A percentile compares a stretch with the other conserved stretches of the same genome.
Evolutionary conservation across 2,888 invertebrate genomes (phyloP).

Genomic region (Chrysolina americana): DNA sequence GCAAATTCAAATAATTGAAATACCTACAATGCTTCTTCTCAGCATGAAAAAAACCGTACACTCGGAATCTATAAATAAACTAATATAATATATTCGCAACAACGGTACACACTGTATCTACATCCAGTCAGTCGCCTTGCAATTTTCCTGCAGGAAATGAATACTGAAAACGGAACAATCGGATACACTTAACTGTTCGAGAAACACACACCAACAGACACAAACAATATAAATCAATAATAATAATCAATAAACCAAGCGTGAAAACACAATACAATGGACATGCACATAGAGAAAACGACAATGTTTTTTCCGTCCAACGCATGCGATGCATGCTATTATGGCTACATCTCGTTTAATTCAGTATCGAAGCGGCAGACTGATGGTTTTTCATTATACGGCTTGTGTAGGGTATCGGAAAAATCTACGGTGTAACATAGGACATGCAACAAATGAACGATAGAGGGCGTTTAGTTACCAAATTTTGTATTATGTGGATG

Average conservation of each 20-base stretch:
- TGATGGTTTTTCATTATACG: slow-evolving; percentile 1
- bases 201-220: neutral
- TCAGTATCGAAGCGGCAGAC: neutral
- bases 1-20: too few species aligned
- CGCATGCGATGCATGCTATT: neutral
- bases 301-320: neutral
- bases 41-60: too few species aligned
- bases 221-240: slow-evolving; percentile 17
- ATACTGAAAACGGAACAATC: slow-evolving; percentile 15
- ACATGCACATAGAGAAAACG: slow-evolving; percentile 7
- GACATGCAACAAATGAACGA: slow-evolving; percentile 9
- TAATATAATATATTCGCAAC: too few species aligned
- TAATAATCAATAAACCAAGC: slow-evolving; percentile 10
- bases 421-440: neutral
- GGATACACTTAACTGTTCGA: slow-evolving; percentile 7
- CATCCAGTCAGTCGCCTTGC: neutral
- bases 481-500: neutral
- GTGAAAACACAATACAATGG: slow-evolving; percentile 8
- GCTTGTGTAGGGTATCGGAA: neutral
- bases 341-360: neutral
- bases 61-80: too few species aligned
- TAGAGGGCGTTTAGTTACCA: neutral
- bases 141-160: slow-evolving; percentile 10
- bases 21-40: too few species aligned
- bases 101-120: too few species aligned